phyloP scores from a whole-genome alignment of 2,888 invertebrate species.

The Xiphydria camelus region DNA sequence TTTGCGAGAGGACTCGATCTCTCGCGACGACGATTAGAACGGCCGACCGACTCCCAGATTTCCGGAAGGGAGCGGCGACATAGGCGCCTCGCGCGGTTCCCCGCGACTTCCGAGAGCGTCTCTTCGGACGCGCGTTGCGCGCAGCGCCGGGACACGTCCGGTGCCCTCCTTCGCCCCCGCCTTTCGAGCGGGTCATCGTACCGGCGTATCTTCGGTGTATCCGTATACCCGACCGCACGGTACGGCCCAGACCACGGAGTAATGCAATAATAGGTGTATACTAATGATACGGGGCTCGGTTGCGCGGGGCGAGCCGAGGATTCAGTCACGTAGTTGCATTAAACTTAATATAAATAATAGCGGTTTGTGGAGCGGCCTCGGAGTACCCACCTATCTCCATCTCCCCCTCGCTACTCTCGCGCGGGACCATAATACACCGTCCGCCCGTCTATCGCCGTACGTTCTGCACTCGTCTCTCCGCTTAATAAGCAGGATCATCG shows the following conservation, averaged over 20 bases:
- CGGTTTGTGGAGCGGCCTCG: slow-evolving; percentile 52
- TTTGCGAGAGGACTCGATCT: no score
- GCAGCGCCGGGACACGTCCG: no score
- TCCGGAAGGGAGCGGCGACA: no score
- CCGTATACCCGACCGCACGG: slow-evolving; percentile 6
- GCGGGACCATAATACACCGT: slow-evolving; percentile 50
- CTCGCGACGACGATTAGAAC: no score
- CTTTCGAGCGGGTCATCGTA: neutral
- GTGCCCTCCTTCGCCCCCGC: slow-evolving; percentile 12
- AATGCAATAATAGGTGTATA: slow-evolving; percentile 58
- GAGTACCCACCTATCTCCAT: slow-evolving; percentile 53
- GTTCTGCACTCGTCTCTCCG: slow-evolving; percentile 48
- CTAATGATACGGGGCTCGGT: slow-evolving; percentile 53
- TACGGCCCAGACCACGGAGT: slow-evolving; percentile 37
- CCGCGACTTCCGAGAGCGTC: no score
- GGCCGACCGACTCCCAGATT: no score
- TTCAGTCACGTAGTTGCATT: slow-evolving; percentile 59
- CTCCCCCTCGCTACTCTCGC: slow-evolving; percentile 39
- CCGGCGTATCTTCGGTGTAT: neutral
- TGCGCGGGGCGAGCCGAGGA: slow-evolving; percentile 35
- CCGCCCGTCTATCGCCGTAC: slow-evolving; percentile 11
- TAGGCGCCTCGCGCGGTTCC: no score
- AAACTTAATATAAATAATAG: slow-evolving; percentile 60
- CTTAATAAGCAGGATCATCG: slow-evolving; percentile 56
- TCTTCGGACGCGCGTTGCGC: no score